Conservation (phyloP, 2,888 invertebrate species). For the Cheilosia vulpina region DNA sequence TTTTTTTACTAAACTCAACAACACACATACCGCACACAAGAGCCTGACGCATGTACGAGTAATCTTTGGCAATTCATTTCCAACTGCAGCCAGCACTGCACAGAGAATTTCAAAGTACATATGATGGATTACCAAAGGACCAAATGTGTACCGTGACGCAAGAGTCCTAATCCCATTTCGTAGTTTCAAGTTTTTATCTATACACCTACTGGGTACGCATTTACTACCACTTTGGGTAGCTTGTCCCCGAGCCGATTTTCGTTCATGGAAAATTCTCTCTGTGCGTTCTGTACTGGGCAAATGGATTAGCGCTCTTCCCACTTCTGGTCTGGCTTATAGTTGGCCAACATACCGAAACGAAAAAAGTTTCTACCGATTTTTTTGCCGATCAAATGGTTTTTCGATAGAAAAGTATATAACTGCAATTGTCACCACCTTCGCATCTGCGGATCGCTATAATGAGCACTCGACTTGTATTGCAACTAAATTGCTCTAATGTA, state of each 20-base stretch:
- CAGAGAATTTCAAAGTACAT: constrained; percentile 1
- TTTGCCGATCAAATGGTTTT: no score
- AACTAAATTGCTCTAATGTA: no score
- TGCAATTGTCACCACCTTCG: no score
- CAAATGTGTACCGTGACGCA: neutral
- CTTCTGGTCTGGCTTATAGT: neutral
- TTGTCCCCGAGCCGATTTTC: neutral
- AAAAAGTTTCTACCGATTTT: no score
- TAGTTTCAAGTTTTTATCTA: neutral
- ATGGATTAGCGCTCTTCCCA: neutral
- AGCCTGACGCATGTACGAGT: neutral
- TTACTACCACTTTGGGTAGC: neutral
- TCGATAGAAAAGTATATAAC: no score
- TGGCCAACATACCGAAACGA: no score
- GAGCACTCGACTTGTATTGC: no score
- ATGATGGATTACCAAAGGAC: neutral
- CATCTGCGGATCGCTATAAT: no score
- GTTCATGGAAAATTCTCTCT: neutral
- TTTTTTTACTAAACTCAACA: neutral
- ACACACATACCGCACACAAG: neutral
- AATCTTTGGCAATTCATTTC: neutral
- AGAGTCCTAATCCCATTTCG: neutral
- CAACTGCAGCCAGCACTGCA: neutral
- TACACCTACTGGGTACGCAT: neutral
- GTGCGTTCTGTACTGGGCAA: neutral